phyloP scores from a whole-genome alignment of 2,888 invertebrate genomes.

The Theodoxus fluviatilis region DNA sequence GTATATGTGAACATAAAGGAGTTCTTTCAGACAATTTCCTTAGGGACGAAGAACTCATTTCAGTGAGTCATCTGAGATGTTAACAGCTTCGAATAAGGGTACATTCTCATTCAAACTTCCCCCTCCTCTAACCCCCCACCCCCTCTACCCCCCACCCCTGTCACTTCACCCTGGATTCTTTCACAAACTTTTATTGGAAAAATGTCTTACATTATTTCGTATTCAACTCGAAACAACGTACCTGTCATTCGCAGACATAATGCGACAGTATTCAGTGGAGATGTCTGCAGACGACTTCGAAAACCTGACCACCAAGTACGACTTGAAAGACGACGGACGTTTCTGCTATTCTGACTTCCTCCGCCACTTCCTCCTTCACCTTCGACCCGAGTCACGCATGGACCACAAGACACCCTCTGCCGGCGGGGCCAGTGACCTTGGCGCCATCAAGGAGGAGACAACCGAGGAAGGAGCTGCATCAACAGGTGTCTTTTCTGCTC shows the following conservation, averaged over 20 bases:
- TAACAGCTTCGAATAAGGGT: too few species aligned
- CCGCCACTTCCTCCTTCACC: constrained; percentile 56
- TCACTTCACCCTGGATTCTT: neutral
- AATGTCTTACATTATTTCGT: neutral
- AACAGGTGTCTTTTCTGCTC: too few species aligned
- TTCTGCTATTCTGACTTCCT: constrained; percentile 61
- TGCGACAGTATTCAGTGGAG: constrained; percentile 44
- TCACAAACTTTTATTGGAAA: neutral
- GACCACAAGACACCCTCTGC: too few species aligned
- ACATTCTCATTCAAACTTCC: neutral
- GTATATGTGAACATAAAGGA: too few species aligned
- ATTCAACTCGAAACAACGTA: too few species aligned
- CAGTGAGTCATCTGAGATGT: too few species aligned
- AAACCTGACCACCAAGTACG: constrained; percentile 58
- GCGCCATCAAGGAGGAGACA: constrained; percentile 26
- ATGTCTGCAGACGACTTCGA: constrained; percentile 52
- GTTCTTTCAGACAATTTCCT: too few species aligned
- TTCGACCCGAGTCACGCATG: constrained; percentile 43
- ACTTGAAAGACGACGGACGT: constrained; percentile 55
- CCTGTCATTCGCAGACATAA: constrained; percentile 42
- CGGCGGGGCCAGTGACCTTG: too few species aligned
- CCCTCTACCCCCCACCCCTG: neutral
- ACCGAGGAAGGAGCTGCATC: constrained; percentile 3
- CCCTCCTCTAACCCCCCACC: neutral
- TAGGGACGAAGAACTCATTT: too few species aligned